Percentiles rank a stretch among this genome's conserved stretches.
phyloP scores from a whole-genome alignment of 2,113 vertebrate genomes.

The Cyprinodon tularosa region DNA sequence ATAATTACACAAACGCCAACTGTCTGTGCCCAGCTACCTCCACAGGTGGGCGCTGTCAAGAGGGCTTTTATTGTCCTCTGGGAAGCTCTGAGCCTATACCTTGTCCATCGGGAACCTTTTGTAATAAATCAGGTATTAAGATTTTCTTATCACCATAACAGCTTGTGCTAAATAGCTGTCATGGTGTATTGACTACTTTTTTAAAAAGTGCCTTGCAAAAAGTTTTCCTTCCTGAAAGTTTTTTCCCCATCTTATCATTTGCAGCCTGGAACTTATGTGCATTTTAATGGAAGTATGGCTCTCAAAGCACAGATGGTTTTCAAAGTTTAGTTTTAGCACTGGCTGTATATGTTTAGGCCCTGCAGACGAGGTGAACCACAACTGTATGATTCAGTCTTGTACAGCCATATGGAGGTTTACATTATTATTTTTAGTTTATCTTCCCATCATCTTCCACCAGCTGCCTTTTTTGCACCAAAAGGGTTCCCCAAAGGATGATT shows the following conservation, averaged over 20 bases:
- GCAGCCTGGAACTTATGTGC: background rate
- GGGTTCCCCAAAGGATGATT: background rate
- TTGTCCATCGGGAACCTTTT: conserved; percentile 86
- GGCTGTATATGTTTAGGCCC: background rate
- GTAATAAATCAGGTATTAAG: conserved; percentile 84
- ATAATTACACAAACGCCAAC: conserved; percentile 93
- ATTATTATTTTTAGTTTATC: background rate
- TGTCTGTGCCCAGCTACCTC: conserved; percentile 93
- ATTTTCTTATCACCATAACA: background rate
- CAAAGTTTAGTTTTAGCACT: too few species aligned
- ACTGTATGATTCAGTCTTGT: background rate
- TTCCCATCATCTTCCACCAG: background rate
- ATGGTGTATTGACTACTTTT: background rate
- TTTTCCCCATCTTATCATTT: background rate
- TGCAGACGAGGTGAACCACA: background rate
- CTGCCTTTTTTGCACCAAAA: background rate
- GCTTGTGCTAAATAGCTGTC: background rate
- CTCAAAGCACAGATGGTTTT: too few species aligned
- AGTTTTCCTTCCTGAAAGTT: background rate
- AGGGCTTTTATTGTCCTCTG: conserved; percentile 86
- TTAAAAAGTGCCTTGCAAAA: too few species aligned
- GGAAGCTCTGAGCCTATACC: conserved; percentile 86
- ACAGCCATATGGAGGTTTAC: background rate
- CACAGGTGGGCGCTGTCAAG: conserved; percentile 87
- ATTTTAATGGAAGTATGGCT: background rate